Conservation (phyloP, 2,113 vertebrate genomes). For the Balaeniceps rex region DNA sequence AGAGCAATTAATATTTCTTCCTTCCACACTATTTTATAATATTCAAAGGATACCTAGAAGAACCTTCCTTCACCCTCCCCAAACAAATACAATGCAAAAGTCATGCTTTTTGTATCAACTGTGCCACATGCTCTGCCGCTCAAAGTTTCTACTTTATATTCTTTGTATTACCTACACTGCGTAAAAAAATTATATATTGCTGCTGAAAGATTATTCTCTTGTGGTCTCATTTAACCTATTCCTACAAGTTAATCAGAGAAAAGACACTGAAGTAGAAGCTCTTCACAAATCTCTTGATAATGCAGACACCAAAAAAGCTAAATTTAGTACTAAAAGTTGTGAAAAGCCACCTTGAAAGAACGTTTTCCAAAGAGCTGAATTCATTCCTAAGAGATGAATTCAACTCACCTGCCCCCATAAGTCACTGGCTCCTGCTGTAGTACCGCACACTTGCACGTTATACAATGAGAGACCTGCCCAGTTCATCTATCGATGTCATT, state of each 20-base stretch:
- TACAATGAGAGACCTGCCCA: too few species aligned
- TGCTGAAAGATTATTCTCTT: background rate
- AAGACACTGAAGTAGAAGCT: background rate
- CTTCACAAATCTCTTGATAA: background rate
- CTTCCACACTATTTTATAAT: background rate
- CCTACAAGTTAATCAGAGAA: background rate
- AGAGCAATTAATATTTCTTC: background rate
- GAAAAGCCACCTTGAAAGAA: background rate
- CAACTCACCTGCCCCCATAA: background rate
- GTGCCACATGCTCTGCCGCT: background rate
- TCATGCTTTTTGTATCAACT: too few species aligned
- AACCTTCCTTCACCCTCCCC: background rate
- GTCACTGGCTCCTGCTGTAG: background rate
- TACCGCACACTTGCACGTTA: fast-evolving
- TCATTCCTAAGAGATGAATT: background rate
- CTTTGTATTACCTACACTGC: background rate
- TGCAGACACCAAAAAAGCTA: background rate
- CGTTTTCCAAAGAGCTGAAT: background rate
- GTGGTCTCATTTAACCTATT: background rate
- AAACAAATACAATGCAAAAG: too few species aligned
- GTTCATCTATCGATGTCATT: background rate
- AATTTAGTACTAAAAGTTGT: background rate
- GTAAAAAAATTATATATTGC: background rate
- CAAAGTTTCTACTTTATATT: background rate
- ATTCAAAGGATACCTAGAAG: background rate